Percentiles rank a stretch among this genome's conserved stretches.
Conservation (phyloP, 1,140 invertebrate genomes). For the Brachionus paranguensis region DNA sequence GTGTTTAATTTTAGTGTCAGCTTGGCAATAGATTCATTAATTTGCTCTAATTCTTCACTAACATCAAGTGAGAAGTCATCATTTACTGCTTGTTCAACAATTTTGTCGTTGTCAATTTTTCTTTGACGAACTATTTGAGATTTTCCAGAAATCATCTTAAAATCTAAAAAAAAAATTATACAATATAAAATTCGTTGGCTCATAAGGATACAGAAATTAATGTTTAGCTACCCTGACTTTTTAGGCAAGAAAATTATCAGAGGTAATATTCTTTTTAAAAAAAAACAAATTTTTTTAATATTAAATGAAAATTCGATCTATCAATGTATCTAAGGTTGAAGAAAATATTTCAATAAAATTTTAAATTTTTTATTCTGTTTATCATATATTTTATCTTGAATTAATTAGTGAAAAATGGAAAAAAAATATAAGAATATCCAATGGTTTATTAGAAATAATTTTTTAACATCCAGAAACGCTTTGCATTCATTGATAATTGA, state of each 20-base stretch:
- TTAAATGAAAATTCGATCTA: neutral
- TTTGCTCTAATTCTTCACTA: constrained; percentile 28
- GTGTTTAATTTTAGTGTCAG: neutral
- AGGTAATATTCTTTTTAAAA: neutral
- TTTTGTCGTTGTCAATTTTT: neutral
- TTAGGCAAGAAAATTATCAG: neutral
- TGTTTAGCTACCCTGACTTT: neutral
- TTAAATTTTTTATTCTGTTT: neutral
- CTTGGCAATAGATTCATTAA: constrained; percentile 7
- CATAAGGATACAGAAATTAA: neutral
- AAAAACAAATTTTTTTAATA: neutral
- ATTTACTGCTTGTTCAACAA: neutral
- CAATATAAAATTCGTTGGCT: neutral
- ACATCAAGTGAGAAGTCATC: neutral
- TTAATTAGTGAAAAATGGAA: neutral
- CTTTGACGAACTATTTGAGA: constrained; percentile 19
- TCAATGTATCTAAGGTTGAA: neutral
- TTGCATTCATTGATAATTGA: neutral
- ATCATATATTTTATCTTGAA: neutral
- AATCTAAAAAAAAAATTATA: neutral
- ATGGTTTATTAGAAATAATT: too few relatives aligned
- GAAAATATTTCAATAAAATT: neutral
- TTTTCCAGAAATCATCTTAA: constrained; percentile 18
- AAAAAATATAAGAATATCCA: neutral
- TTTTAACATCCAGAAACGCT: neutral